phyloP scores from a whole-genome alignment of 2,888 invertebrate species.

The Nymphalis polychloros region DNA sequence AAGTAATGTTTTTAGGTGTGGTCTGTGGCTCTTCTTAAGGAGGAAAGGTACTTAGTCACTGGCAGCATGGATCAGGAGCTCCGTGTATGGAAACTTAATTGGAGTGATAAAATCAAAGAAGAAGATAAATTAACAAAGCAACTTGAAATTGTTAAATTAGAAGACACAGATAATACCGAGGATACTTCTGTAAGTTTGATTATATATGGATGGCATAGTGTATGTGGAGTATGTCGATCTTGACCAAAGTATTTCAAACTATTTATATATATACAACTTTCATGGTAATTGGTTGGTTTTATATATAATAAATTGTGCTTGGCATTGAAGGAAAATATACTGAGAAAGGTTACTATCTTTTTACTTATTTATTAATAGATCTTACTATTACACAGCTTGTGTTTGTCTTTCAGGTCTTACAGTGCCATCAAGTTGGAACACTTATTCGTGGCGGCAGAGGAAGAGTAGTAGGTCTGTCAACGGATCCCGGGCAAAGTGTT shows the following conservation, averaged over 20 bases:
- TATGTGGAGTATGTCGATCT: too few relatives aligned
- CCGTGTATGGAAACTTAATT: conserved; percentile 90
- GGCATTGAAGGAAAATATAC: too few relatives aligned
- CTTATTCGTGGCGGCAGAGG: conserved; percentile 90
- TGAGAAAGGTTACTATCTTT: neutral
- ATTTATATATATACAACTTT: too few relatives aligned
- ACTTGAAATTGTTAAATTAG: conserved; percentile 76
- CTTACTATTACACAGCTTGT: neutral
- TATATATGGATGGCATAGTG: neutral
- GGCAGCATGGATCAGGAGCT: conserved; percentile 93
- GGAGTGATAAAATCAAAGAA: conserved; percentile 76
- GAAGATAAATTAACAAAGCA: conserved; percentile 74
- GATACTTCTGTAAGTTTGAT: conserved; percentile 77
- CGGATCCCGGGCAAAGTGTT: conserved; percentile 87
- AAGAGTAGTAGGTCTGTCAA: conserved; percentile 87
- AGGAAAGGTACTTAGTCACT: conserved; percentile 92
- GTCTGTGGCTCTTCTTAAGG: conserved; percentile 89
- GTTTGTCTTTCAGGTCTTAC: conserved; percentile 63
- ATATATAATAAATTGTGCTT: neutral
- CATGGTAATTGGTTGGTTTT: too few relatives aligned
- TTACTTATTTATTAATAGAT: neutral
- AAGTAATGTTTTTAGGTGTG: conserved; percentile 84
- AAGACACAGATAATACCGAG: conserved; percentile 79
- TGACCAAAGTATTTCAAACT: too few relatives aligned
- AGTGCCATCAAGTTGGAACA: conserved; percentile 89